A percentile compares a stretch with the other conserved stretches of the same genome.
These are phyloP conservation scores for Myripristis murdjan DNA, from an alignment of 2,797 vertebrate species.

Conservation along the genomic window DNA sequence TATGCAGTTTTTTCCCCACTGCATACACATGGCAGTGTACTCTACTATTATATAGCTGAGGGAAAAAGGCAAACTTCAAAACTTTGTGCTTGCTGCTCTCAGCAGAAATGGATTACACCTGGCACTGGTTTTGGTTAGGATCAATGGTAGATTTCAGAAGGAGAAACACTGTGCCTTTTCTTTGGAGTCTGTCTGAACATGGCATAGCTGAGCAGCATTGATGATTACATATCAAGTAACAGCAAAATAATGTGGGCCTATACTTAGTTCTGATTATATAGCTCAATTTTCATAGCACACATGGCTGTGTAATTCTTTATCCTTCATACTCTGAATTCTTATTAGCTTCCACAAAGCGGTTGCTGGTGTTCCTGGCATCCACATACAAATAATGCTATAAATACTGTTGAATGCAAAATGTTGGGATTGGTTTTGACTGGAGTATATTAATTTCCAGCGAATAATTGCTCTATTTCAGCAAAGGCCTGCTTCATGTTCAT, in stretches of 20 bases:
- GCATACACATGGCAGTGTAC: conserved; percentile 38
- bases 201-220: conserved; percentile 17
- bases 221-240: conserved; percentile 16
- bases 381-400: background rate
- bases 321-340: no score
- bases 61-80: conserved; percentile 37
- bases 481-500: background rate
- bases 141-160: conserved; percentile 45
- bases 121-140: conserved; percentile 35
- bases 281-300: no score
- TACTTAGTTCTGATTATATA: no score
- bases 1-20: conserved; percentile 31
- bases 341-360: no score
- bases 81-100: conserved; percentile 47
- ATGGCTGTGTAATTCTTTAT: no score
- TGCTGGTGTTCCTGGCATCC: no score
- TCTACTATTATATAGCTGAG: conserved; percentile 17
- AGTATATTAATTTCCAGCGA: conserved; percentile 12
- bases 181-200: conserved; percentile 26
- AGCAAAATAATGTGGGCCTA: no score
- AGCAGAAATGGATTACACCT: conserved; percentile 61
- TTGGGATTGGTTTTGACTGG: no score
- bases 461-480: background rate
- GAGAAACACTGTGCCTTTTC: background rate
- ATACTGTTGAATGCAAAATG: conserved; percentile 18